A percentile compares a stretch with the other conserved stretches of the same genome.
phyloP scores from a whole-genome alignment of 2,797 vertebrate species.

The Sebastiscus tertius region DNA sequence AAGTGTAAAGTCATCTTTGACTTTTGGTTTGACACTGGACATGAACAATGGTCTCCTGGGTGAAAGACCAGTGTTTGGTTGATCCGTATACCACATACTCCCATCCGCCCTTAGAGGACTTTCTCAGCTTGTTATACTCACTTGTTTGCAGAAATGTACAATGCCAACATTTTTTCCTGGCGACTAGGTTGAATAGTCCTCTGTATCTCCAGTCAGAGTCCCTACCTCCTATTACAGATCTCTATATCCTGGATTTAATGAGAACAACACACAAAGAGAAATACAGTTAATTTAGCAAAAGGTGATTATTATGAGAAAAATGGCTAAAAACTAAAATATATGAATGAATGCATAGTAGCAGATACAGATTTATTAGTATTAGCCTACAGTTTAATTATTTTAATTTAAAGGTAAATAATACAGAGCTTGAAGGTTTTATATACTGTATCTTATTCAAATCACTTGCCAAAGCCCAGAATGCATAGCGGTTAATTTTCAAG shows the following conservation, averaged over 20 bases:
- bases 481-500: not conserved
- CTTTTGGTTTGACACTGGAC: no score
- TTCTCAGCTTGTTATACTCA: not conserved
- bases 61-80: no score
- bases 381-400: not conserved
- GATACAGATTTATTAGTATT: no score
- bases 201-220: not conserved
- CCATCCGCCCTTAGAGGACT: not conserved
- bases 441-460: not conserved
- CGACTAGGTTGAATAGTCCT: not conserved
- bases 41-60: no score
- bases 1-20: no score
- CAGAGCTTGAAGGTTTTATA: not conserved
- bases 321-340: not conserved
- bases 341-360: not conserved
- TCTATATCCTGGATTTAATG: not conserved
- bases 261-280: not conserved
- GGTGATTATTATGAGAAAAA: not conserved
- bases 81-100: no score
- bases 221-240: not conserved
- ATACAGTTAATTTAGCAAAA: not conserved
- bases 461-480: not conserved
- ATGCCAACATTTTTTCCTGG: fast-evolving
- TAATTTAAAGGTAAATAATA: not conserved
- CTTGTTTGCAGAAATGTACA: no score